phyloP scores from a whole-genome alignment of 2,888 invertebrate species.

The Acholoe squamosa region DNA sequence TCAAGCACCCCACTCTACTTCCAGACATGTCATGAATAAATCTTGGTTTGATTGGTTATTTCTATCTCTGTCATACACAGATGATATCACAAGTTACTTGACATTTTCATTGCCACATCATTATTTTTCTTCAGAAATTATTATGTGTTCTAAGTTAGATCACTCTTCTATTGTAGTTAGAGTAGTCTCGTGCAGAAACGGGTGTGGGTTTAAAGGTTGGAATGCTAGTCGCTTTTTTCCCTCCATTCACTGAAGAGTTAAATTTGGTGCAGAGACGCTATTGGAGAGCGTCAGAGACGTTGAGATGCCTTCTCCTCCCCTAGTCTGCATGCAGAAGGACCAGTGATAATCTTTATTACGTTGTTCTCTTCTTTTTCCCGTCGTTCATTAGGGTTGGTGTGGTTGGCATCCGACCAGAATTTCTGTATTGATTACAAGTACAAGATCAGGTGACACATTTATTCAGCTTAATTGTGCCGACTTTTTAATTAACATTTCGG shows the following conservation, averaged over 20 bases:
- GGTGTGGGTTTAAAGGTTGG: too few species aligned
- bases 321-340: background rate
- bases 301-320: background rate
- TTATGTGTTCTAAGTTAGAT: too few species aligned
- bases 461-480: background rate
- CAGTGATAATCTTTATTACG: background rate
- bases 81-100: too few species aligned
- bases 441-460: conserved; percentile 8
- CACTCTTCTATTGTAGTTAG: too few species aligned
- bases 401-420: background rate
- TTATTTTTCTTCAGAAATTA: too few species aligned
- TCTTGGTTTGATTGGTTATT: too few species aligned
- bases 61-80: background rate
- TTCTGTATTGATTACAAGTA: background rate
- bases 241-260: too few species aligned
- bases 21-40: background rate
- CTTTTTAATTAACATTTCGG: background rate
- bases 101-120: too few species aligned
- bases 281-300: too few species aligned
- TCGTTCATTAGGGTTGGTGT: background rate
- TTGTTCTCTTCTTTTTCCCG: background rate
- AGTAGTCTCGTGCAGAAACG: too few species aligned
- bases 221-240: too few species aligned
- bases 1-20: background rate
- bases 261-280: too few species aligned